phyloP scores from a whole-genome alignment of 2,797 vertebrate species.

The Notamacropus eugenii region DNA sequence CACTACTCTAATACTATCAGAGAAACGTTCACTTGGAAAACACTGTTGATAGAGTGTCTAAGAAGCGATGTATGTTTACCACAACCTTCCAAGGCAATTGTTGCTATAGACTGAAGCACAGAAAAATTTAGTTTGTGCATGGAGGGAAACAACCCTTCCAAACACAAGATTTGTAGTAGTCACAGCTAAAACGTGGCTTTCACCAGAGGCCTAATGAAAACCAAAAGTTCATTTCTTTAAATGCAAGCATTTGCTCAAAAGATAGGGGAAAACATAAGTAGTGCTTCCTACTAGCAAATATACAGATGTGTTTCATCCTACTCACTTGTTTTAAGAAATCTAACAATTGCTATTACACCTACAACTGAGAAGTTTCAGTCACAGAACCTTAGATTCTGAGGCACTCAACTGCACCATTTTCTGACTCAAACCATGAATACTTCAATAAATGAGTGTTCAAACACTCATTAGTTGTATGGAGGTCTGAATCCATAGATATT shows the following conservation, averaged over 20 bases:
- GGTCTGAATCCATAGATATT: background rate
- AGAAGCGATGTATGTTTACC: background rate
- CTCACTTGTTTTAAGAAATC: constrained; percentile 62
- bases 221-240: constrained; percentile 19
- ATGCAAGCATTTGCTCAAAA: constrained; percentile 53
- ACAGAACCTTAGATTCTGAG: constrained; percentile 14
- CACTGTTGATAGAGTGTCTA: background rate
- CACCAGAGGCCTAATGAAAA: background rate
- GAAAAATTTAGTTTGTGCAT: background rate
- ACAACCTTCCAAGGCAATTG: constrained; percentile 15
- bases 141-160: background rate
- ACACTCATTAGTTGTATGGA: background rate
- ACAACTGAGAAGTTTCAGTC: constrained; percentile 46
- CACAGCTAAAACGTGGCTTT: constrained; percentile 8
- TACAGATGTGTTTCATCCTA: constrained; percentile 63
- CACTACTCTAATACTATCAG: background rate
- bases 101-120: background rate
- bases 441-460: constrained; percentile 16
- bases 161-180: background rate
- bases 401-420: background rate
- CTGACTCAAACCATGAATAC: constrained; percentile 8
- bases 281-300: constrained; percentile 67
- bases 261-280: constrained; percentile 63
- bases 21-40: constrained; percentile 21
- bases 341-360: constrained; percentile 64